Percentiles rank a stretch among this genome's conserved stretches.
These are phyloP conservation scores for Cydia fagiglandana DNA, from an alignment of 1,140 invertebrate species.

Conservation along the genomic window DNA sequence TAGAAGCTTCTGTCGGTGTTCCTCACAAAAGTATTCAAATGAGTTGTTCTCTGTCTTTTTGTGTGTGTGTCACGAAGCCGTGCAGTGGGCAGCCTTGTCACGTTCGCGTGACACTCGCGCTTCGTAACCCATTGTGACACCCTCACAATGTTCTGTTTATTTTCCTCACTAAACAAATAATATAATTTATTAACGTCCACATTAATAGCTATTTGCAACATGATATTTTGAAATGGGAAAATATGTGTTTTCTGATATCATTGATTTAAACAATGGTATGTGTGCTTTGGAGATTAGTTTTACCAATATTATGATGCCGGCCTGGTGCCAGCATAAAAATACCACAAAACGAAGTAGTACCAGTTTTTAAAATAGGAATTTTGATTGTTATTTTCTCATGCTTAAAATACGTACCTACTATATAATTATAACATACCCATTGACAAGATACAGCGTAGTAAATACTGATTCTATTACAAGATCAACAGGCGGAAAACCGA, in stretches of 20 bases:
- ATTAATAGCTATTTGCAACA: slow-evolving; percentile 20
- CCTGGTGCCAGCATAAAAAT: neutral
- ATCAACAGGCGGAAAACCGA: slow-evolving; percentile 21
- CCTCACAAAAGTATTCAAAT: slow-evolving; percentile 54
- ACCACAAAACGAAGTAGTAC: neutral
- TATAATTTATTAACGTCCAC: slow-evolving; percentile 32
- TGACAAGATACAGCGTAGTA: neutral
- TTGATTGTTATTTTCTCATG: neutral
- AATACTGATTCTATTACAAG: neutral
- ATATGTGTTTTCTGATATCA: slow-evolving; percentile 24
- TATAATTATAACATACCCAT: neutral
- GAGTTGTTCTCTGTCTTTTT: slow-evolving; percentile 40
- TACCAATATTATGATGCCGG: slow-evolving; percentile 16
- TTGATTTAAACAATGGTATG: slow-evolving; percentile 22
- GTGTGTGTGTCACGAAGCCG: slow-evolving; percentile 55
- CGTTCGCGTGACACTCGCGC: slow-evolving; percentile 11
- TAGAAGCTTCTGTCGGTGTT: slow-evolving; percentile 40
- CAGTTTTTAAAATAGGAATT: neutral
- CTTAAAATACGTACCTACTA: neutral
- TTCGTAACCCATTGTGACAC: slow-evolving; percentile 15
- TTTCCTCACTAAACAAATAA: slow-evolving; percentile 19
- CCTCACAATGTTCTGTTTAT: slow-evolving; percentile 9
- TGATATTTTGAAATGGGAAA: slow-evolving; percentile 26
- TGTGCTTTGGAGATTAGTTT: slow-evolving; percentile 20
- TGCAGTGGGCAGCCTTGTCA: slow-evolving; percentile 56